phyloP scores from a whole-genome alignment of 2,888 invertebrate species.

The Dryobota labecula region DNA sequence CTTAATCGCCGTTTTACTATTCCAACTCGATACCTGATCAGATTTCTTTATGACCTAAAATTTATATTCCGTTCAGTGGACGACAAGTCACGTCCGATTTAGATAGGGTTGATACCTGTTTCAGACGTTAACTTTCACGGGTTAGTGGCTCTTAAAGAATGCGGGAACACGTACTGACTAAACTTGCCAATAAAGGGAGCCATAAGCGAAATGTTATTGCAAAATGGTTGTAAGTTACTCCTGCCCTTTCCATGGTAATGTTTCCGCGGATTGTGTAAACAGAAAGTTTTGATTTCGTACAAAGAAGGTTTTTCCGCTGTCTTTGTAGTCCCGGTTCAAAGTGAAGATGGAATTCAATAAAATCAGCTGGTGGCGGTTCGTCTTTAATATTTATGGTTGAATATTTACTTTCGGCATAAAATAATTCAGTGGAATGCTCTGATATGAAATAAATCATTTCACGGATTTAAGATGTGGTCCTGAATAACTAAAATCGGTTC shows the following conservation, averaged over 20 bases:
- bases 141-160: constrained; percentile 40
- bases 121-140: constrained; percentile 62
- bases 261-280: constrained; percentile 12
- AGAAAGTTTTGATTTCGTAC: constrained; percentile 26
- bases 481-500: not conserved
- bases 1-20: constrained; percentile 31
- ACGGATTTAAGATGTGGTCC: not conserved
- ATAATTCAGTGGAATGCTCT: not conserved
- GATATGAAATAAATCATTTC: not conserved
- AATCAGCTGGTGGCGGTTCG: constrained; percentile 10
- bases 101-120: constrained; percentile 66
- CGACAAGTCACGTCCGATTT: constrained; percentile 66
- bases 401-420: not conserved
- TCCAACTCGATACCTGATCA: constrained; percentile 42
- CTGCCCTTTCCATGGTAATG: constrained; percentile 25
- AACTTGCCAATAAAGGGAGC: constrained; percentile 61
- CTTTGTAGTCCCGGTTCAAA: constrained; percentile 22
- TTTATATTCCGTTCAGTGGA: constrained; percentile 65
- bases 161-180: constrained; percentile 59
- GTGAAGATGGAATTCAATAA: constrained; percentile 25
- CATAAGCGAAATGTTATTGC: constrained; percentile 49
- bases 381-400: constrained; percentile 34
- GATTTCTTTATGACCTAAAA: constrained; percentile 58
- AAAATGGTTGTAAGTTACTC: constrained; percentile 57
- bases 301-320: constrained; percentile 14